Base-by-base conservation (phyloP, 2,797 vertebrate species). In the Danio tinwini region DNA sequence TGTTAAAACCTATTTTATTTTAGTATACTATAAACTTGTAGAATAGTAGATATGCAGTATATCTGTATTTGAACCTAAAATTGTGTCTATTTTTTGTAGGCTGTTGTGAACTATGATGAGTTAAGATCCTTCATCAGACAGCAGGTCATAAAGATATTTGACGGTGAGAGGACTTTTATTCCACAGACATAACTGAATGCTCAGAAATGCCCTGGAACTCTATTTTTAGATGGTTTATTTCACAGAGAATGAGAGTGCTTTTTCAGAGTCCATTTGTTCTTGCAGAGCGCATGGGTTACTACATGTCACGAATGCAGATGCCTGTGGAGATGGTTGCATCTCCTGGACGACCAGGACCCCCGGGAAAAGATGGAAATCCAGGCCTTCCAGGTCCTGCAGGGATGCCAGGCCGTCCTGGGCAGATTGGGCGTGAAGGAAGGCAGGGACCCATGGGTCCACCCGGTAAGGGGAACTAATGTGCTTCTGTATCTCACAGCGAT, bases 71-170 rank as follows among this genome's bases (percentile, higher is more conserved):
- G 16, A 39, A 49, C 37, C 10, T 53, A 0, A 39, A 8, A 50
- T 42, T 42, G 47, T 47, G 4, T 81, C 11, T 70, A 64, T n/a
- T 50, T 63, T 73, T 82, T 47, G 86, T 83, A 99, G 98, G 96
- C 94, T 92, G 63, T 90, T 16, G 93, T 99, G 76, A 99, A 97
- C 89, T 97, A 98, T 6, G 97, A 99, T 68, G 97, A 99, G 85
- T 93, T 99, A 92, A 97, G 93, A 91, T 92, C 93, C 87, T 98
- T 97, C 92, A 96, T 99, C 89, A 95, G 95, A 65, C 97, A 99
- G 89, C 97, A 99, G 89, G 95, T 99, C 83, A 94, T 92, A 85
- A 99, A 98, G 90, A 95, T 98, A 88, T 98, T 99, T 89, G 97
- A 99, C 9, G 97, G 97, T 98, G 91, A 94, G 90, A 69, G 10